These are phyloP conservation scores for Heterodera schachtii DNA, from an alignment of 1,140 invertebrate species.

Conservation along the genomic window DNA sequence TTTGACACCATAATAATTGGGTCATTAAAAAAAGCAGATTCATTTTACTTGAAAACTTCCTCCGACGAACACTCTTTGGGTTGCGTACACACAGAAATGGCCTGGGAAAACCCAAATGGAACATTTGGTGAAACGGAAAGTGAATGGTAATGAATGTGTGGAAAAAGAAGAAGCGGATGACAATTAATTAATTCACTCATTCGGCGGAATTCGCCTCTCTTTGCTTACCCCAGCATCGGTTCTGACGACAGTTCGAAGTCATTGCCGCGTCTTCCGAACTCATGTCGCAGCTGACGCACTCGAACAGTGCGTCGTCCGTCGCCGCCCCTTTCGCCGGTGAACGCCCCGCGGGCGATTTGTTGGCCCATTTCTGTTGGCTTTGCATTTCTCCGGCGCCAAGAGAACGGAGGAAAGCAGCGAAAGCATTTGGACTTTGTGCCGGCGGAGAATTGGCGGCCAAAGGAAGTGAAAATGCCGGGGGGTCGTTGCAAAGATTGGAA, in stretches of 20 bases:
- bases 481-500: constrained; percentile 54
- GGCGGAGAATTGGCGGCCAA: background rate
- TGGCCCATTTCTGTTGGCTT: background rate
- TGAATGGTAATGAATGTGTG: too few species aligned
- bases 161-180: too few species aligned
- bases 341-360: background rate
- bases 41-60: background rate
- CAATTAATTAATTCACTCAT: background rate
- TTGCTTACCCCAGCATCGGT: constrained; percentile 39
- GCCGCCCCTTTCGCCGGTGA: background rate
- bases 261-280: constrained; percentile 52
- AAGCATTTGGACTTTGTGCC: background rate
- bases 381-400: background rate
- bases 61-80: constrained; percentile 45
- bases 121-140: background rate
- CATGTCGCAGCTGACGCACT: constrained; percentile 59
- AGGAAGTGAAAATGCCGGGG: background rate
- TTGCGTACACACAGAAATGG: constrained; percentile 57
- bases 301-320: constrained; percentile 26
- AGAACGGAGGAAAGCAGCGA: background rate
- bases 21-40: background rate
- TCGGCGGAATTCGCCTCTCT: background rate
- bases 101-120: constrained; percentile 26
- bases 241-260: constrained; percentile 57
- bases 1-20: background rate